These are phyloP conservation scores for Tipula lateralis DNA, from an alignment of 2,888 invertebrate genomes.

Conservation along the genomic window DNA sequence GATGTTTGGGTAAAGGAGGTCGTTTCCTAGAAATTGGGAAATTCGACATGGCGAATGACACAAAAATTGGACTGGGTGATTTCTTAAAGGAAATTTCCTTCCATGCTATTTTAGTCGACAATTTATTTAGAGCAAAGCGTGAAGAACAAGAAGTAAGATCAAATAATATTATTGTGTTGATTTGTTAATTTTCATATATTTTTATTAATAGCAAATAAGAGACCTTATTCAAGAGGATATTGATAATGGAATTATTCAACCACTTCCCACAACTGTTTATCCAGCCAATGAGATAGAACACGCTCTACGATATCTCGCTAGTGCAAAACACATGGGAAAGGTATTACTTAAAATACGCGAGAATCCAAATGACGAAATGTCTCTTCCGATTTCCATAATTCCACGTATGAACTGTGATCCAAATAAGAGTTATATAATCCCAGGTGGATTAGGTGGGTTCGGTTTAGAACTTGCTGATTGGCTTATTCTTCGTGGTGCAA, in stretches of 20 bases:
- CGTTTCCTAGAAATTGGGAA: slow-evolving; percentile 83
- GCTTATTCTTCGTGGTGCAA: slow-evolving; percentile 77
- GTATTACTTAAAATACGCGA: slow-evolving; percentile 49
- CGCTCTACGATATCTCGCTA: slow-evolving; percentile 62
- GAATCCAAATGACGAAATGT: slow-evolving; percentile 37
- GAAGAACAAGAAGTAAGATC: slow-evolving; percentile 40
- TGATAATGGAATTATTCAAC: slow-evolving; percentile 41
- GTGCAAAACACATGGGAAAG: slow-evolving; percentile 79
- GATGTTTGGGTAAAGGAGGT: slow-evolving; percentile 58
- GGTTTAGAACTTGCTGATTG: slow-evolving; percentile 85
- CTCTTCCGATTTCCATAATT: slow-evolving; percentile 41
- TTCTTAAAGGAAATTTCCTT: slow-evolving; percentile 70
- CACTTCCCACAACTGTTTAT: slow-evolving; percentile 63
- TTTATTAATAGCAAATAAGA: background rate
- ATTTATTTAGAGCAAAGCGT: slow-evolving; percentile 53
- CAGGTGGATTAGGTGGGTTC: slow-evolving; percentile 86
- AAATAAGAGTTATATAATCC: slow-evolving; percentile 54
- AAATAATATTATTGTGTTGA: background rate
- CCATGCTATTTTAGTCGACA: slow-evolving; percentile 73
- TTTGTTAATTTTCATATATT: background rate
- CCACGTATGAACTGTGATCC: slow-evolving; percentile 43
- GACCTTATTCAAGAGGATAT: background rate
- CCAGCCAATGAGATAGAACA: slow-evolving; percentile 61
- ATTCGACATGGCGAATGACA: slow-evolving; percentile 69
- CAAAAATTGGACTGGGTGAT: slow-evolving; percentile 56